A percentile compares a stretch with the other conserved stretches of the same genome.
phyloP scores from a whole-genome alignment of 2,113 vertebrate genomes.

The Semicossyphus pulcher region DNA sequence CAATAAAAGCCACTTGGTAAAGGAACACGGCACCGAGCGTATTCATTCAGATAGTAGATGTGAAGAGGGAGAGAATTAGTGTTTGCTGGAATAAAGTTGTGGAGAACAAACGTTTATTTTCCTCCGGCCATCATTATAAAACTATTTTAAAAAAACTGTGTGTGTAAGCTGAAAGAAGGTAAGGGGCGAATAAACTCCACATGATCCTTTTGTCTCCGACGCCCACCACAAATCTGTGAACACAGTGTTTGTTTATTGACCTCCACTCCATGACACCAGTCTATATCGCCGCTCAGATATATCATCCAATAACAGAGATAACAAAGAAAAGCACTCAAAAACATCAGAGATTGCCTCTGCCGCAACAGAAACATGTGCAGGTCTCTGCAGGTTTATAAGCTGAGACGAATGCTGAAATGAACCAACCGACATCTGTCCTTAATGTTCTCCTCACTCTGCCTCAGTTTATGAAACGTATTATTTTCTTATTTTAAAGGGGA shows the following conservation, averaged over 20 bases:
- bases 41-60: not conserved
- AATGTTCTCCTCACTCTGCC: not conserved
- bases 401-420: not conserved
- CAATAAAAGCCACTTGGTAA: not conserved
- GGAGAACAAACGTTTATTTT: too few relatives aligned
- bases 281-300: conserved; percentile 19
- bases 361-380: conserved; percentile 1
- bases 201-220: not conserved
- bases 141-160: too few relatives aligned
- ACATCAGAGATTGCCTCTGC: conserved; percentile 39
- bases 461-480: not conserved
- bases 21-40: not conserved
- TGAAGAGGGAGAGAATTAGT: not conserved
- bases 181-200: not conserved
- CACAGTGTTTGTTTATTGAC: conserved; percentile 24
- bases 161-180: not conserved
- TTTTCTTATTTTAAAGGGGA: not conserved
- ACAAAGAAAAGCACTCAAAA: conserved; percentile 16
- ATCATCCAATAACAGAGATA: conserved; percentile 48
- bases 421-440: not conserved
- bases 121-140: too few relatives aligned
- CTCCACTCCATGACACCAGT: conserved; percentile 47
- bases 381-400: conserved; percentile 5
- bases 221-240: not conserved
- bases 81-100: not conserved